Evolutionary conservation across 1,140 invertebrate species (phyloP).

Genomic region (Micrasema minimum): DNA sequence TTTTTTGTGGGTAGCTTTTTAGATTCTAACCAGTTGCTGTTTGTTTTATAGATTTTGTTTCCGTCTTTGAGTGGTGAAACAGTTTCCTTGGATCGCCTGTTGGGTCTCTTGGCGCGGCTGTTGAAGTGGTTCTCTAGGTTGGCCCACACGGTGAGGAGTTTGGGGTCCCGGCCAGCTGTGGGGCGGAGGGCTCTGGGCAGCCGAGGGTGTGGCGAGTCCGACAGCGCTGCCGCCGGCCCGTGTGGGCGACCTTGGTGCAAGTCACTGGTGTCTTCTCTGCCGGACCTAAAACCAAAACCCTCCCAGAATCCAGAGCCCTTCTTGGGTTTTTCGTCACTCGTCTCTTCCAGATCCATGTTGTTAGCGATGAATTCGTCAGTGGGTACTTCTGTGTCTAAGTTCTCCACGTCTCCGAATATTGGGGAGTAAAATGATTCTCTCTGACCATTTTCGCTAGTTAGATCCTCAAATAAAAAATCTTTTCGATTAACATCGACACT

Average conservation of each 20-base stretch:
- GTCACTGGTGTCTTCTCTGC: constrained; percentile 65
- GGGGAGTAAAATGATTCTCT: constrained; percentile 49
- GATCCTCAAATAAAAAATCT: constrained; percentile 48
- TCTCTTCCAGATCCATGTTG: constrained; percentile 9
- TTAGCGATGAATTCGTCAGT: constrained; percentile 18
- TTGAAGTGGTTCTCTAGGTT: constrained; percentile 29
- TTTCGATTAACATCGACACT: constrained; percentile 1
- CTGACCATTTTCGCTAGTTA: neutral
- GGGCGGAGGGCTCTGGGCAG: constrained; percentile 58
- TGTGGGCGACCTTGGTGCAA: constrained; percentile 58
- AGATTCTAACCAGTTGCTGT: neutral
- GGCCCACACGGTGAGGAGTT: neutral
- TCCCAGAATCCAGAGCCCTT: constrained; percentile 23
- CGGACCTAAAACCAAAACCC: constrained; percentile 69
- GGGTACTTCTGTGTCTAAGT: neutral
- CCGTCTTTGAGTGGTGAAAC: constrained; percentile 8
- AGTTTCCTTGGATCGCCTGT: neutral
- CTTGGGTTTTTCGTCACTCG: constrained; percentile 9
- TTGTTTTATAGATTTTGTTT: constrained; percentile 2
- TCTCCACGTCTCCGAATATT: constrained; percentile 36
- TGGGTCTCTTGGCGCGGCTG: neutral
- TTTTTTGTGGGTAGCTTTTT: no score
- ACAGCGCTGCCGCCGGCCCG: constrained; percentile 67
- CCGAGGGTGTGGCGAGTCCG: constrained; percentile 67
- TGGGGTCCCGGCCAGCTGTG: constrained; percentile 42